These are phyloP conservation scores for Baccha elongata DNA, from an alignment of 2,888 invertebrate genomes.

Conservation along the genomic window DNA sequence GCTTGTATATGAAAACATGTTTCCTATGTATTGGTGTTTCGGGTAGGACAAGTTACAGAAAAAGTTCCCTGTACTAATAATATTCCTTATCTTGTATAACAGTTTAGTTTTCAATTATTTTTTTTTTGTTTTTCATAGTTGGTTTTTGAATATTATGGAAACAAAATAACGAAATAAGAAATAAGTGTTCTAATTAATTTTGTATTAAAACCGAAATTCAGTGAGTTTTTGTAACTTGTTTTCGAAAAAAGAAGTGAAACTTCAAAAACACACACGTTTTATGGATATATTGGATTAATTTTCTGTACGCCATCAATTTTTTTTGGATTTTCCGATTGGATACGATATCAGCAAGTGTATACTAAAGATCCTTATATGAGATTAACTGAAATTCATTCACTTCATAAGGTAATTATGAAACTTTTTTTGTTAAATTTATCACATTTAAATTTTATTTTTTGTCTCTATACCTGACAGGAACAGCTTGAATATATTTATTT, in stretches of 20 bases:
- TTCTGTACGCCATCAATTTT: conserved; percentile 31
- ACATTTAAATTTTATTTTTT: neutral
- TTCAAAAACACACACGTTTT: conserved; percentile 13
- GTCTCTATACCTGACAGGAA: conserved; percentile 1
- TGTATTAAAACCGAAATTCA: neutral
- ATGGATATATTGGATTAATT: conserved; percentile 58
- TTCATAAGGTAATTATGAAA: conserved; percentile 39
- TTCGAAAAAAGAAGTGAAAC: neutral
- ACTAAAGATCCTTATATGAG: conserved; percentile 15
- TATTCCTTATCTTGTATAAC: conserved; percentile 71
- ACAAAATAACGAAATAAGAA: conserved; percentile 21
- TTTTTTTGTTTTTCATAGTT: conserved; percentile 41
- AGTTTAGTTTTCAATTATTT: conserved; percentile 58
- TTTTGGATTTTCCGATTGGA: conserved; percentile 58
- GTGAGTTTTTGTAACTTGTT: conserved; percentile 7
- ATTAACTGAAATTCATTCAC: conserved; percentile 15
- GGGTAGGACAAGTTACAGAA: conserved; percentile 65
- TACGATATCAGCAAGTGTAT: conserved; percentile 37
- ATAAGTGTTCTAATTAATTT: conserved; percentile 15
- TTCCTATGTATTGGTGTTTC: conserved; percentile 63
- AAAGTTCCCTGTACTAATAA: conserved; percentile 60
- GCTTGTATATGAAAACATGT: conserved; percentile 54
- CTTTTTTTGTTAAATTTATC: neutral
- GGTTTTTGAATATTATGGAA: conserved; percentile 26
- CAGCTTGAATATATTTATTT: conserved; percentile 1